A percentile compares a stretch with the other conserved stretches of the same genome.
Evolutionary conservation across 2,888 invertebrate species (phyloP).

Genomic region (Cephus runcator): DNA sequence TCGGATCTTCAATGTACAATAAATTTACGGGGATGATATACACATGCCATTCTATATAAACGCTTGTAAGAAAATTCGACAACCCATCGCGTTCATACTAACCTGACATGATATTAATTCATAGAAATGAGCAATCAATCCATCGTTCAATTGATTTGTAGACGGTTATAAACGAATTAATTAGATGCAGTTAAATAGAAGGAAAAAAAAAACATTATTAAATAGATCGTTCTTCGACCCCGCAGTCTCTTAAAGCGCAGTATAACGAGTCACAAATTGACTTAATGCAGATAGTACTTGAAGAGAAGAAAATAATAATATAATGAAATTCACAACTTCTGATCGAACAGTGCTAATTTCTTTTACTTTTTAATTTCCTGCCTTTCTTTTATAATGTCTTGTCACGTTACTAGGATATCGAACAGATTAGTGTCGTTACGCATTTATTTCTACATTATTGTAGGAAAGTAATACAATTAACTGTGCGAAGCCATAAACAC

Average conservation of each 20-base stretch:
- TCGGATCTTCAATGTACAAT: conserved; percentile 39
- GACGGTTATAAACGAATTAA: not conserved
- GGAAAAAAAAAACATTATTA: not conserved
- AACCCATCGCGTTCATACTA: not conserved
- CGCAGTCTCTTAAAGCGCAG: not conserved
- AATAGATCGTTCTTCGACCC: not conserved
- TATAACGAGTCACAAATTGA: not conserved
- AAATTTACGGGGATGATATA: conserved; percentile 41
- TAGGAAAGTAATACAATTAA: conserved; percentile 25
- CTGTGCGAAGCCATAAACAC: conserved; percentile 46
- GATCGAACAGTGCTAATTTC: not conserved
- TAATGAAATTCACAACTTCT: not conserved
- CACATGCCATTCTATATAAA: conserved; percentile 47
- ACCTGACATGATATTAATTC: not conserved
- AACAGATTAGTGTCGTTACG: not conserved
- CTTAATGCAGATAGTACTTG: not conserved
- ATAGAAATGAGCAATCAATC: not conserved
- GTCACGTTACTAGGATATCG: not conserved
- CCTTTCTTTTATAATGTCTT: conserved; percentile 3
- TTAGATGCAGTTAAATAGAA: not conserved
- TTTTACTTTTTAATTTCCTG: not conserved
- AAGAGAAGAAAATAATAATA: not conserved
- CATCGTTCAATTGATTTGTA: not conserved
- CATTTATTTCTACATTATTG: conserved; percentile 19
- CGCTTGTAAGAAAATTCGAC: not conserved